These are phyloP conservation scores for Margarornis squamiger DNA, from an alignment of 2,797 vertebrate genomes.

Conservation along the genomic window DNA sequence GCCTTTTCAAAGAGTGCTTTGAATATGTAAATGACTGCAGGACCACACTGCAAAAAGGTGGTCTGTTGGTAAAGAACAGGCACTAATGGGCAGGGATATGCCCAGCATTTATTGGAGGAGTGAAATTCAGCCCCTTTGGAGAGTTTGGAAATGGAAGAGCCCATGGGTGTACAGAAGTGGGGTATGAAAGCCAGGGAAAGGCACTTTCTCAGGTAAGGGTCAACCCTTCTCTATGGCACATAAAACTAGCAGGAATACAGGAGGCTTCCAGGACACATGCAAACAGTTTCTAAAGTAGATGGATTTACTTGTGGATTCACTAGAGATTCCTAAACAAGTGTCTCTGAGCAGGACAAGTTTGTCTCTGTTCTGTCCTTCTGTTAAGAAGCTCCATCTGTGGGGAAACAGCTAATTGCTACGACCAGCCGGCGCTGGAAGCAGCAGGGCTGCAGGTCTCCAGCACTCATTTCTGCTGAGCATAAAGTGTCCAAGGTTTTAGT, in stretches of 20 bases:
- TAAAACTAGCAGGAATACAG: neutral
- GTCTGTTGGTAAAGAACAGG: neutral
- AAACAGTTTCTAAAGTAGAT: neutral
- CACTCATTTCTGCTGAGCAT: neutral
- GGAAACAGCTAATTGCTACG: neutral
- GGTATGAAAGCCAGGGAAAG: neutral
- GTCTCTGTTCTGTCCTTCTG: neutral
- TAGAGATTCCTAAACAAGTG: neutral
- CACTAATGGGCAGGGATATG: neutral
- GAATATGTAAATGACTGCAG: neutral
- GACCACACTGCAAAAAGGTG: neutral
- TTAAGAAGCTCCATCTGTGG: neutral
- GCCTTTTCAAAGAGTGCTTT: neutral
- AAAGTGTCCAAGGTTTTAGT: neutral
- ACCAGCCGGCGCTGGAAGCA: neutral
- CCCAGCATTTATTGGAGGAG: neutral
- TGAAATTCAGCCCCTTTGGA: neutral
- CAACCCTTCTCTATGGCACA: neutral
- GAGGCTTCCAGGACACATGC: neutral
- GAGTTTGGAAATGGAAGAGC: neutral
- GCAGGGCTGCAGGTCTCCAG: neutral
- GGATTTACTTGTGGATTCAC: neutral
- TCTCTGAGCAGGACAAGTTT: neutral
- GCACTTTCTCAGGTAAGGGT: neutral
- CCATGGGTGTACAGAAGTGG: rapidly evolving